Conservation (phyloP, 1,140 invertebrate species). For the Heterodera carotae region DNA sequence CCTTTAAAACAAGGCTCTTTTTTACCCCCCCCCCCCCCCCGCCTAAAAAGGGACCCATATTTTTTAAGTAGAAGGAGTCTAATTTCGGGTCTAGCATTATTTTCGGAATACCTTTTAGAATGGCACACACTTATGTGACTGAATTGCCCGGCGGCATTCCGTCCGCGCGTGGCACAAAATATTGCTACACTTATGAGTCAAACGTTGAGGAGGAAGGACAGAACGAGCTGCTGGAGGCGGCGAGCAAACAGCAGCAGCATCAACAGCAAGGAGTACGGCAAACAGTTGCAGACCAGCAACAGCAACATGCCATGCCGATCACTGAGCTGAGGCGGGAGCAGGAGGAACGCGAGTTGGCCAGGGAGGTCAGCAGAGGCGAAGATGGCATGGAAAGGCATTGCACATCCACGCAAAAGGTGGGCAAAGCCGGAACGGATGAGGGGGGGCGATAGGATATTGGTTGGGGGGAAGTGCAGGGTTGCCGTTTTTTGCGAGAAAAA, state of each 20-base stretch:
- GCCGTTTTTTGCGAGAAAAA: constrained; percentile 26
- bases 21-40: too few species aligned
- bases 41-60: too few species aligned
- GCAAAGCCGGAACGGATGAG: neutral
- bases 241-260: too few species aligned
- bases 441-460: neutral
- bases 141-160: constrained; percentile 54
- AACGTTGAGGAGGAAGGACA: constrained; percentile 52
- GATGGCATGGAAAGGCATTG: constrained; percentile 50
- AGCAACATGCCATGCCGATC: neutral
- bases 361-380: constrained; percentile 19
- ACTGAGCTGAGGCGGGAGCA: constrained; percentile 19
- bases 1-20: too few species aligned
- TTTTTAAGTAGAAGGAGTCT: too few species aligned
- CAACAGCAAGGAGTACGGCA: neutral
- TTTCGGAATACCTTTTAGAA: constrained; percentile 41
- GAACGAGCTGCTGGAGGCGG: constrained; percentile 27
- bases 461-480: neutral
- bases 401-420: constrained; percentile 62
- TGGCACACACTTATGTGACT: constrained; percentile 63
- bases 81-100: too few species aligned
- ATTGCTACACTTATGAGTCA: constrained; percentile 62
- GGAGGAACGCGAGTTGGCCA: constrained; percentile 21
- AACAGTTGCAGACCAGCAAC: neutral
- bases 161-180: constrained; percentile 57